Evolutionary conservation across 2,888 invertebrate genomes (phyloP), one percentile per base, ranked within the genome.

Genomic region (Eupithecia inturbata): DNA sequence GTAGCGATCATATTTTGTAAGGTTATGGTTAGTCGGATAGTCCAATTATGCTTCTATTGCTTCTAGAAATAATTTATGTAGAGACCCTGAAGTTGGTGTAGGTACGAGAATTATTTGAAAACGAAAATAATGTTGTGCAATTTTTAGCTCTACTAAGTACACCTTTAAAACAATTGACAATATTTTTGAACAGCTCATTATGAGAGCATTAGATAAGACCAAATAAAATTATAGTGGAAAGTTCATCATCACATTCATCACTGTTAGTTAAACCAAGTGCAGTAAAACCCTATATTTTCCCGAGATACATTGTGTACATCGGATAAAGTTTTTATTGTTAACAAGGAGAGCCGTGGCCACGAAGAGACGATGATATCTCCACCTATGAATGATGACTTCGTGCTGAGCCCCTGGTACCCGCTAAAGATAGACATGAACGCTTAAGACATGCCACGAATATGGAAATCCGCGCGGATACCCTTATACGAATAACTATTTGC

Each of bases 301-400:
- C 85, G 89, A 88, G 92, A 90, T 90, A 90, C 90, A 91, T 91
- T 90, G 90, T 92, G 87, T 89, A 88, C 89, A 87, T 87, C 87
- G 91, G 92, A 92, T 93, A 93, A 92, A 88, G 91, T 93, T 94
- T 94, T 94, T 94, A 94, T 94, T 94, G 94, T 94, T 94, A 94
- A 94, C 94, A 93, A 93, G 94, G 89, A 85, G 85, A 89, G 88
- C 90, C 91, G 88, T 89, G 89, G 90, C 90, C 90, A 91, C 90
- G 90, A 88, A 87, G 89, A 89, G 91, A 91, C 91, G 94, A 94
- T 94, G 93, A 92, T 94, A 94, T 94, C 94, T 91, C 82, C 87
- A 89, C 89, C 90, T 93, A 94, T 94, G 94, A 94, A 94, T 93
- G 94, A 94, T 94, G 93, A 92, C 92, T 94, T 94, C 94, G 94